Evolutionary conservation across 2,888 invertebrate species (phyloP), one percentile per base, ranked within the genome.

Genomic region (Argynnis bischoffii): DNA sequence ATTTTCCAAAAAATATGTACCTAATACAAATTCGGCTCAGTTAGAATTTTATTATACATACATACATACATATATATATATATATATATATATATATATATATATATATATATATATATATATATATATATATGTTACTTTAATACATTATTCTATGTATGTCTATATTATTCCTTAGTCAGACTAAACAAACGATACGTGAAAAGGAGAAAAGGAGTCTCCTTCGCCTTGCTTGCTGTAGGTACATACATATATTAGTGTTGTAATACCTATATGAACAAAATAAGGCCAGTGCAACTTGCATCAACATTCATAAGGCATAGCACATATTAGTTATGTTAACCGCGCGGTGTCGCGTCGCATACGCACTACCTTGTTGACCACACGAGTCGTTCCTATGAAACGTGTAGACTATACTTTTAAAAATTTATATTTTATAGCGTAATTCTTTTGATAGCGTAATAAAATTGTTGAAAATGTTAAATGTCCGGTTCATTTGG

Each of bases 301-400:
- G 2, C 31, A 57, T 63, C 14, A 69, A 18, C 14, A 0, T 75
- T 74, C 78, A 61, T 14, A 16, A 14, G 63, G 70, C 79, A 74
- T 72, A 66, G 31, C 41, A 26, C 77, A 74, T 79, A 80, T 80
- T 80, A 80, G 80, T 80, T 80, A 81, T 79, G 78, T 80, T 80
- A 78, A 79, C 61, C 76, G 64, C 70, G 75, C 72, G 68, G 60
- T 55, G 63, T 67, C 63, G 73, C 63, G 51, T 67, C 77, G 88
- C 85, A 88, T 88, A 78, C 77, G 73, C 81, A 88, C 80, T 70
- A 76, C 79, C 79, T 76, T 72, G 74, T 86, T 87, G 90, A 87
- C 91, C 90, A 90, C 91, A 88, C 90, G 75, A 81, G 56, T 79
- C 73, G 88, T 88, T 86, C 87, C 82, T 77, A 81, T 79, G 67